Evolutionary conservation across 2,888 invertebrate species (phyloP).

Genomic region (Sisyra terminalis): DNA sequence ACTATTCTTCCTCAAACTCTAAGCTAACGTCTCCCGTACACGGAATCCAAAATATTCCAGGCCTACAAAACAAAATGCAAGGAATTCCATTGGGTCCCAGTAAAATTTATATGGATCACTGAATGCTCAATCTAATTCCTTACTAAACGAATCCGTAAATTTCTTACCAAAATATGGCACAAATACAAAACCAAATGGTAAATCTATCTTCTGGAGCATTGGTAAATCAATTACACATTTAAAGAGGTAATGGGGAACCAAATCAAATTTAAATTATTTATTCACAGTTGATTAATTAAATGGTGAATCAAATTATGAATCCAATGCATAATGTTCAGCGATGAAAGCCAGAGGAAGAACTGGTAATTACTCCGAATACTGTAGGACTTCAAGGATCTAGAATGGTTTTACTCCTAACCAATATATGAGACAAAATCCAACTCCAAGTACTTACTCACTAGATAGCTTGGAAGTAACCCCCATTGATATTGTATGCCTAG

Average conservation of each 20-base stretch:
- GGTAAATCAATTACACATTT: constrained; percentile 24
- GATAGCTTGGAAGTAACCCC: constrained; percentile 35
- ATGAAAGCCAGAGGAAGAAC: constrained; percentile 17
- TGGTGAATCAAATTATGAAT: constrained; percentile 10
- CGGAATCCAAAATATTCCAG: constrained; percentile 36
- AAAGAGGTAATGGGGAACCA: constrained; percentile 22
- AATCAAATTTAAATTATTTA: constrained; percentile 25
- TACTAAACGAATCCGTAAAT: constrained; percentile 27
- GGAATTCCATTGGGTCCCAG: constrained; percentile 27
- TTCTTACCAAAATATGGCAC: constrained; percentile 25
- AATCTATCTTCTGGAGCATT: constrained; percentile 25
- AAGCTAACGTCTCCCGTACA: constrained; percentile 46
- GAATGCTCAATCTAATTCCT: constrained; percentile 24
- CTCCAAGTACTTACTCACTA: constrained; percentile 56
- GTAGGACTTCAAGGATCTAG: constrained; percentile 23
- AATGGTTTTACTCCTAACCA: constrained; percentile 37
- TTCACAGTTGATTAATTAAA: constrained; percentile 9
- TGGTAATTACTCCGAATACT: constrained; percentile 28
- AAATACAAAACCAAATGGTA: constrained; percentile 35
- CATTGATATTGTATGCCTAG: constrained; percentile 46
- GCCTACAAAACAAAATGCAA: constrained; percentile 38
- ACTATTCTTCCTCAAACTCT: constrained; percentile 58
- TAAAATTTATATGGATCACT: constrained; percentile 23
- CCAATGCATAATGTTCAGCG: constrained; percentile 16
- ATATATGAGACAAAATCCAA: constrained; percentile 65